Evolutionary conservation across 2,797 vertebrate species (phyloP).

Genomic region (Threskiornis aethiopicus): DNA sequence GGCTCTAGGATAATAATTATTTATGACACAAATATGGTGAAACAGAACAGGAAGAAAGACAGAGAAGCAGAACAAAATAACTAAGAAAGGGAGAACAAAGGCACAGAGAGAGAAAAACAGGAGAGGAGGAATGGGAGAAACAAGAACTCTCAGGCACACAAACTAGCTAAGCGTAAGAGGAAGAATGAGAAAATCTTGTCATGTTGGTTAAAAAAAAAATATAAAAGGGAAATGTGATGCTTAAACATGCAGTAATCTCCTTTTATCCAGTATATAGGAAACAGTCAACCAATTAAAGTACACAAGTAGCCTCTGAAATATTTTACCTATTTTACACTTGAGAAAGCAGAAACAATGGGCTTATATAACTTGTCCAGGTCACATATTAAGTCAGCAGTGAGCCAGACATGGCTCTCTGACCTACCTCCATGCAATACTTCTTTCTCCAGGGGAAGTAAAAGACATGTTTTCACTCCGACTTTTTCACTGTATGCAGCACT

Average conservation of each 20-base stretch:
- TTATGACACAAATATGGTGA: not conserved
- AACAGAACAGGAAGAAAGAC: not conserved
- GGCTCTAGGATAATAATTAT: not conserved
- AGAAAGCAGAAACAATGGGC: constrained; percentile 48
- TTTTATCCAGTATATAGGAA: constrained; percentile 21
- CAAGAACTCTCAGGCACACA: not conserved
- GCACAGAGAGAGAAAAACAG: not conserved
- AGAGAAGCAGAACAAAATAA: not conserved
- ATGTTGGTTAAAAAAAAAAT: not conserved
- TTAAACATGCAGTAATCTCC: constrained; percentile 5
- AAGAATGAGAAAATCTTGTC: not conserved
- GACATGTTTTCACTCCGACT: not conserved
- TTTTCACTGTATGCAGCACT: not conserved
- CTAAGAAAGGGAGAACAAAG: not conserved
- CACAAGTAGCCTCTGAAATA: not conserved
- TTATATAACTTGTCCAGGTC: constrained; percentile 13
- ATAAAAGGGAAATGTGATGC: not conserved
- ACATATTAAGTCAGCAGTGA: constrained; percentile 21
- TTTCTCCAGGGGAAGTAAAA: constrained; percentile 15
- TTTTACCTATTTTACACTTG: constrained; percentile 43
- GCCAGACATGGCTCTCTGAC: not conserved
- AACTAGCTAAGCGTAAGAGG: not conserved
- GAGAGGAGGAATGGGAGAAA: not conserved
- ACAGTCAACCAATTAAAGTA: not conserved
- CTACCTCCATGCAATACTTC: not conserved